phyloP scores from a whole-genome alignment of 2,113 vertebrate genomes.

The Dipodomys spectabilis region DNA sequence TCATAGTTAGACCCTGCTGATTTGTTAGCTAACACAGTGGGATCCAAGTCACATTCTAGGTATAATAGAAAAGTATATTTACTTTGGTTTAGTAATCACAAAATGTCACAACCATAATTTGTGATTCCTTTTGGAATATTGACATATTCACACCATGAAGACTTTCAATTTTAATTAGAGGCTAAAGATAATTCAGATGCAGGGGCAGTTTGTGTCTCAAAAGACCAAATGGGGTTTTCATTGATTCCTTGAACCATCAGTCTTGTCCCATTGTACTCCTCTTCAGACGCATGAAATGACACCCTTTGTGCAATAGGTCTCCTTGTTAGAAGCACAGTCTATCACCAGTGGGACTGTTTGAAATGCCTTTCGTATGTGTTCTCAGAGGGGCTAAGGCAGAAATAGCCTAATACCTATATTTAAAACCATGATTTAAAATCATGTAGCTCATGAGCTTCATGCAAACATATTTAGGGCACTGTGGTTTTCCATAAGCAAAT shows the following conservation, averaged over 20 bases:
- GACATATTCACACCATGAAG: not conserved
- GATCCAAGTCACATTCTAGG: not conserved
- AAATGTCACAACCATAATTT: conserved; percentile 14
- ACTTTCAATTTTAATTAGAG: not conserved
- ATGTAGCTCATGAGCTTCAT: not conserved
- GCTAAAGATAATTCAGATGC: not conserved
- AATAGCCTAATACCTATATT: not conserved
- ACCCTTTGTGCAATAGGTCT: not conserved
- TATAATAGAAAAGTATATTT: not conserved
- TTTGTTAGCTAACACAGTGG: not conserved
- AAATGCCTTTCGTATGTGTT: not conserved
- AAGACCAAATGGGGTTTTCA: not conserved
- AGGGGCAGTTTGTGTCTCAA: not conserved
- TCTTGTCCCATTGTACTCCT: not conserved
- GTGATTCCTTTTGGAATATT: not conserved
- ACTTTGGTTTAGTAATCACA: not conserved
- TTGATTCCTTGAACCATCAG: not conserved
- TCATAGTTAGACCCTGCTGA: not conserved
- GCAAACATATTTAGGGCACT: not conserved
- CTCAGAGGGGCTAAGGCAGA: not conserved
- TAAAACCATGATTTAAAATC: not conserved
- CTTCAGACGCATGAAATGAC: not conserved
- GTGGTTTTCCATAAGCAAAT: not conserved
- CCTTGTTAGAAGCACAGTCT: not conserved
- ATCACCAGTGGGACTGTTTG: not conserved